Evolutionary conservation across 2,888 invertebrate species (phyloP).

Genomic region (Agrypnus murinus): DNA sequence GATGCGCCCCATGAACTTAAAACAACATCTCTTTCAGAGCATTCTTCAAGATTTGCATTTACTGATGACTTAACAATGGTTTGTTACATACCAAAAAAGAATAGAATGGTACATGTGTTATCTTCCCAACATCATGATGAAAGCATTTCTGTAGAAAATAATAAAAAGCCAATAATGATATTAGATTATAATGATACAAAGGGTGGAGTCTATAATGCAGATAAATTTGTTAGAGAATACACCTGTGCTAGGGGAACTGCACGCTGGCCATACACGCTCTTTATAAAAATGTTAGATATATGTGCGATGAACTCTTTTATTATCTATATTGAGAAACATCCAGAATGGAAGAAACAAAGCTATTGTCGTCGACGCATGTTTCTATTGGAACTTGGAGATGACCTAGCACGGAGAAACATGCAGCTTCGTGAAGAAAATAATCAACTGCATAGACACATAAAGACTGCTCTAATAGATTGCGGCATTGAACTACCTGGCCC

Average conservation of each 20-base stretch:
- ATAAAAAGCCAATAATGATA: conserved; percentile 27
- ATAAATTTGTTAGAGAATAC: conserved; percentile 36
- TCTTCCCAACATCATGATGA: conserved; percentile 21
- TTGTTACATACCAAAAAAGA: conserved; percentile 22
- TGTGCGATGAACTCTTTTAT: no score
- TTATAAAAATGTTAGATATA: conserved; percentile 11
- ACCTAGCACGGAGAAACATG: no score
- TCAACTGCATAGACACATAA: no score
- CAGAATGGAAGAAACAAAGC: not conserved
- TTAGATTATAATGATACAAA: conserved; percentile 33
- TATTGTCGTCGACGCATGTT: not conserved
- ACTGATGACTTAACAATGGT: not conserved
- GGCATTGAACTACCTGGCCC: no score
- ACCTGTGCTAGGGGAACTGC: conserved; percentile 29
- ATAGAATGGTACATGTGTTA: conserved; percentile 23
- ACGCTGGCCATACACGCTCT: conserved; percentile 33
- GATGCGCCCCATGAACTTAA: no score
- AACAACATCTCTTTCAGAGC: no score
- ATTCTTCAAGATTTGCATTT: conserved; percentile 41
- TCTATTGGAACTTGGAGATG: no score
- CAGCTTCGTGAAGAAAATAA: no score
- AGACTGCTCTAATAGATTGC: no score
- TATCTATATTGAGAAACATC: no score
- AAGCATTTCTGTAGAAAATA: not conserved
- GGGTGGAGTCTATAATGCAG: conserved; percentile 35